A percentile compares a stretch with the other conserved stretches of the same genome.
These are phyloP conservation scores for Pimephales promelas DNA, from an alignment of 2,113 vertebrate genomes.

Conservation along the genomic window DNA sequence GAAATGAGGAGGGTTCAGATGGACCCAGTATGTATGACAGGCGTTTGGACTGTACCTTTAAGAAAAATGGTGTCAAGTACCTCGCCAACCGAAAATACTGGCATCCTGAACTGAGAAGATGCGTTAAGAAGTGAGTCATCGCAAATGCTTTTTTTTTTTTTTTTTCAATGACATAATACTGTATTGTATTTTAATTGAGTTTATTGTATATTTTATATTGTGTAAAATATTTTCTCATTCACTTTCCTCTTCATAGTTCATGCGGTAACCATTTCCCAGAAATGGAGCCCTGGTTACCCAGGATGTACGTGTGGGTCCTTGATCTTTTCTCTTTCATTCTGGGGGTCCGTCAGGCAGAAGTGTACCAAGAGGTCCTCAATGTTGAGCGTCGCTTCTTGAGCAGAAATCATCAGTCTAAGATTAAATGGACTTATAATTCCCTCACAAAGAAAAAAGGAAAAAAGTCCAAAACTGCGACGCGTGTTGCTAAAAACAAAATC, in stretches of 20 bases:
- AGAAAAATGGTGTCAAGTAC: constrained; percentile 54
- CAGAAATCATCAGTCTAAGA: not conserved
- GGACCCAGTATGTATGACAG: constrained; percentile 80
- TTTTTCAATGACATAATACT: not conserved
- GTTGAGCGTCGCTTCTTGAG: constrained; percentile 65
- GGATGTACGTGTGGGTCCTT: constrained; percentile 69
- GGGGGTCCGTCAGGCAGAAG: constrained; percentile 45
- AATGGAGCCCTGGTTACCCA: constrained; percentile 63
- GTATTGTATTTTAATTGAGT: not conserved
- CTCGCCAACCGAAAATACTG: constrained; percentile 80
- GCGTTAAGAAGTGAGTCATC: constrained; percentile 67
- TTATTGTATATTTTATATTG: no score
- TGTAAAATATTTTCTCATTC: not conserved
- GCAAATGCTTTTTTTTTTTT: not conserved
- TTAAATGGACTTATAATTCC: not conserved
- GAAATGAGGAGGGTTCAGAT: constrained; percentile 62
- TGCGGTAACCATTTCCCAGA: constrained; percentile 55
- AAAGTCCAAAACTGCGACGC: not conserved
- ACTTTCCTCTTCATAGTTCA: constrained; percentile 20
- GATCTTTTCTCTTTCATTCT: constrained; percentile 73
- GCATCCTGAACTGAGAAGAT: constrained; percentile 76
- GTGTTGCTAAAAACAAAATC: not conserved
- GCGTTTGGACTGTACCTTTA: constrained; percentile 72
- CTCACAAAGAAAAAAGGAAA: not conserved
- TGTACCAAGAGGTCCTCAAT: constrained; percentile 67